Evolutionary conservation across 2,113 vertebrate species (phyloP), one percentile per base, ranked within the genome.

Genomic region (Heloderma charlesbogerti): DNA sequence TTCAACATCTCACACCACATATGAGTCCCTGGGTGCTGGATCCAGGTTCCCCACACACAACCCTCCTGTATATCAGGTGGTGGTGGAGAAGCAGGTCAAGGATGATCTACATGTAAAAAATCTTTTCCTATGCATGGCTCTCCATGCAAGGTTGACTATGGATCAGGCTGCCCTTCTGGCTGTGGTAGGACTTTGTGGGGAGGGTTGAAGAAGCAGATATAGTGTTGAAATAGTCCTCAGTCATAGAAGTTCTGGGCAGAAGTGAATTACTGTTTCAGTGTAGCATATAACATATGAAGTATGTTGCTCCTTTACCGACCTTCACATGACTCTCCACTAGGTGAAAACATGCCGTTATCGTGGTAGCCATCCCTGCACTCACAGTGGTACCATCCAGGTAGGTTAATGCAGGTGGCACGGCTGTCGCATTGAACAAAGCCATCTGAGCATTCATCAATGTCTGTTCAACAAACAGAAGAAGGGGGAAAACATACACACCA

Each of bases 351-450:
- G 89, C 99, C 99, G 96, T 99, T 99, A 97, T 99, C 99, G 94
- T 99, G 99, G 98, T 99, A 99, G 94, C 99, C 99, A 0, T 99
- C 99, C 43, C 99, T 98, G 95, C 99, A 99, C 90, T 99, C 99
- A 0, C 99, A 99, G 97, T 99, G 99, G 97, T 99, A 99, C 99
- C 99, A 99, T 18, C 99, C 99, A 34, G 99, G 99, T 95, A 99
- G 97, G 97, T 99, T 99, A 94, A 99, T 98, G 96, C 99, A 99
- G 96, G 97, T 98, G 92, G 99, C 99, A 93, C 98, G 98, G 95
- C 98, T 98, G 97, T 99, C 98, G 3, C 99, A 99, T 95, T 99
- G 98, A 92, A 99, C 98, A 95, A 99, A 99, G 91, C 99, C 99
- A 80, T 99, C 98, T 1, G 97, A 97, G 96, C 99, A 99, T 97